A percentile compares a stretch with the other conserved stretches of the same genome.
phyloP scores from a whole-genome alignment of 2,797 vertebrate genomes.

The Meda fulgida region DNA sequence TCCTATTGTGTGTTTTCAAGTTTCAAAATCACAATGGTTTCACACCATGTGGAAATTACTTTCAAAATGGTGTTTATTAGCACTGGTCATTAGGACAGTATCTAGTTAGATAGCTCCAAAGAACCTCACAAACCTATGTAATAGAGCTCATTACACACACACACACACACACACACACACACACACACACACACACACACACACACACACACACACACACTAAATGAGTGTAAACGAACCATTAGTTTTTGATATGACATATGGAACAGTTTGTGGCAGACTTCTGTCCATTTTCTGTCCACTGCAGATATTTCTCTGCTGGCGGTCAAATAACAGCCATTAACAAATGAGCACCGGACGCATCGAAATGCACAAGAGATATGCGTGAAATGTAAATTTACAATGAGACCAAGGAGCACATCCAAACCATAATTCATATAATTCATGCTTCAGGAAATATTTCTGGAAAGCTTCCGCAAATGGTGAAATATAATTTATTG shows the following conservation, averaged over 20 bases:
- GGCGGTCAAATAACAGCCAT: slow-evolving; percentile 27
- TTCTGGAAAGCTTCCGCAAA: slow-evolving; percentile 43
- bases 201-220: too few species aligned
- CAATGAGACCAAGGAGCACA: slow-evolving; percentile 29
- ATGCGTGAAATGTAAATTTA: slow-evolving; percentile 43
- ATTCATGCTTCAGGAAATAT: slow-evolving; percentile 40
- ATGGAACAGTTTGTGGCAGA: slow-evolving; percentile 36
- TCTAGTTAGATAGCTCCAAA: background rate
- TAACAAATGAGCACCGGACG: slow-evolving; percentile 32
- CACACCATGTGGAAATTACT: background rate
- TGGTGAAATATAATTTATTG: slow-evolving; percentile 41
- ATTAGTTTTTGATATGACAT: slow-evolving; percentile 25
- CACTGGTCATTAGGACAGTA: background rate
- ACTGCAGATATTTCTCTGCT: slow-evolving; percentile 1
- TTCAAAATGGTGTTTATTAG: background rate
- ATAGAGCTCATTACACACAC: background rate
- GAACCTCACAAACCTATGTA: background rate
- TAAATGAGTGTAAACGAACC: background rate
- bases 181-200: background rate
- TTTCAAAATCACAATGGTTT: background rate
- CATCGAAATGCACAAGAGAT: slow-evolving; percentile 28
- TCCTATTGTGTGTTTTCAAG: background rate
- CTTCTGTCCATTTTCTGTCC: slow-evolving; percentile 23
- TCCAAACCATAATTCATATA: slow-evolving; percentile 50
- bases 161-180: background rate